phyloP scores from a whole-genome alignment of 2,888 invertebrate species.

The Marasmarcha lunaedactyla region DNA sequence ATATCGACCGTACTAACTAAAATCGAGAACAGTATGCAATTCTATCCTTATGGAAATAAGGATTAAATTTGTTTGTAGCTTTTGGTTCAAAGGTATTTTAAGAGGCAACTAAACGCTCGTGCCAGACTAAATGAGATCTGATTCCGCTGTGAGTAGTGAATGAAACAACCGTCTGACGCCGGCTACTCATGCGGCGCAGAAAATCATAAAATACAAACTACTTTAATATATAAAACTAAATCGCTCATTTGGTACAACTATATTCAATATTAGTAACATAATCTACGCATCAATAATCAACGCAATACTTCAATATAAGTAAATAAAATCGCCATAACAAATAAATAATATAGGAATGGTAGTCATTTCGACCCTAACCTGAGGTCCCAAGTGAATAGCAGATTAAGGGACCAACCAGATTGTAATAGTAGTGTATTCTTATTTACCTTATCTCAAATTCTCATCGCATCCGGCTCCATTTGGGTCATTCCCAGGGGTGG shows the following conservation, averaged over 20 bases:
- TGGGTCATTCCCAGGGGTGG: slow-evolving; percentile 11
- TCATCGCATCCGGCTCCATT: slow-evolving; percentile 11
- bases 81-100: not conserved
- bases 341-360: not conserved
- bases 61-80: not conserved
- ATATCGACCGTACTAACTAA: too few species aligned
- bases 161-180: not conserved
- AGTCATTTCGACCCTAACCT: not conserved
- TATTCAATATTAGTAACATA: too few species aligned
- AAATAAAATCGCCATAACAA: not conserved
- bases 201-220: too few species aligned
- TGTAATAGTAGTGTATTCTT: slow-evolving; percentile 17
- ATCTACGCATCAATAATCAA: too few species aligned
- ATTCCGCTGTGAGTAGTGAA: not conserved
- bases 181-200: too few species aligned
- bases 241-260: too few species aligned
- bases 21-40: too few species aligned
- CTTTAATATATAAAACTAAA: too few species aligned
- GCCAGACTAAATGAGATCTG: slow-evolving; percentile 1
- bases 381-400: not conserved
- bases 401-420: slow-evolving; percentile 11
- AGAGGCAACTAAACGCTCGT: not conserved
- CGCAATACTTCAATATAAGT: not conserved
- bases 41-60: not conserved
- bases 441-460: slow-evolving; percentile 30